Evolutionary conservation across 92 coral and sea anemone genomes (phyloP).

Genomic region (Actinostola sp.): DNA sequence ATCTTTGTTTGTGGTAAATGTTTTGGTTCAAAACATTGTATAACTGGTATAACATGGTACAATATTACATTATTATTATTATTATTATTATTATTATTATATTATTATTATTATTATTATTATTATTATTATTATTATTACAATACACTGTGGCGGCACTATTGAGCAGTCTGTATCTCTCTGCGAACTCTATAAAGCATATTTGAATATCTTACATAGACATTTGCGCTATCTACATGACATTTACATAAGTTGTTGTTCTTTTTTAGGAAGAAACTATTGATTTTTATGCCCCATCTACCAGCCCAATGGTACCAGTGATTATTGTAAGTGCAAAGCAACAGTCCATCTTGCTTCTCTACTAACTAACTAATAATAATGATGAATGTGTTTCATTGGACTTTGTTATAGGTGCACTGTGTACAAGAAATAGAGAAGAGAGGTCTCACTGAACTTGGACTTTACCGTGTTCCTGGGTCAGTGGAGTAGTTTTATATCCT

Average conservation of each 20-base stretch:
- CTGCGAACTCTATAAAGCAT: too few species aligned
- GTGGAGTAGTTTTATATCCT: background rate
- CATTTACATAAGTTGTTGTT: background rate
- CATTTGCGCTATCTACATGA: too few species aligned
- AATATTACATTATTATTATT: too few species aligned
- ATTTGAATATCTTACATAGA: too few species aligned
- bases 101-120: too few species aligned
- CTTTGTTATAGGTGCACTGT: conserved; percentile 71
- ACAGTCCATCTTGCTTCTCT: background rate
- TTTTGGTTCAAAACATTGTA: too few species aligned
- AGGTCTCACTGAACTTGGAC: conserved; percentile 92
- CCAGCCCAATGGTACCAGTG: conserved; percentile 90
- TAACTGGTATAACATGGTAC: too few species aligned
- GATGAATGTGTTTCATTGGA: background rate
- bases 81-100: too few species aligned
- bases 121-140: background rate
- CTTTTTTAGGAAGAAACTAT: conserved; percentile 80
- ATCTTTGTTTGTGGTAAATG: too few species aligned
- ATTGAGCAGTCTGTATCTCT: too few species aligned
- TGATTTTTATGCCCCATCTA: conserved; percentile 92
- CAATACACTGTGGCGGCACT: background rate
- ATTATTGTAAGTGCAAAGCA: conserved; percentile 72
- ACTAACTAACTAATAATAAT: too few species aligned
- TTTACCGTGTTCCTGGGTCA: conserved; percentile 97
- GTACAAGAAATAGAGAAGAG: conserved; percentile 88